These are phyloP conservation scores for Dendrolimus pini DNA, from an alignment of 2,888 invertebrate species.

Conservation along the genomic window DNA sequence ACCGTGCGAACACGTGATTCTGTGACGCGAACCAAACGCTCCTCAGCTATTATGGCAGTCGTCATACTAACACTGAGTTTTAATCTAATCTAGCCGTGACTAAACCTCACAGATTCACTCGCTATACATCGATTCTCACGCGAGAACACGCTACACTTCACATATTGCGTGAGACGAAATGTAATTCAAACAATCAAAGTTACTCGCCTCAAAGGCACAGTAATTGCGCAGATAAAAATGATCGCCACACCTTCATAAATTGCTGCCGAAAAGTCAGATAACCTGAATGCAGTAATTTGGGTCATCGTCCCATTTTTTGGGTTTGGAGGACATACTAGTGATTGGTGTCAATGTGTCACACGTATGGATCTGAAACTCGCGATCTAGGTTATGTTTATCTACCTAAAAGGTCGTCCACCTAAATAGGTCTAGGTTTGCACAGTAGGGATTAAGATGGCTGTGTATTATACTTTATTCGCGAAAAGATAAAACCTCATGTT, in stretches of 20 bases:
- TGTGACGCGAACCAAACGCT: slow-evolving; percentile 43
- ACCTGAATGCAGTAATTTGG: slow-evolving; percentile 52
- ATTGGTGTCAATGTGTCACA: slow-evolving; percentile 40
- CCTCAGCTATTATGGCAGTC: slow-evolving; percentile 37
- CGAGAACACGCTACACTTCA: slow-evolving; percentile 11
- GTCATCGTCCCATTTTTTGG: slow-evolving; percentile 42
- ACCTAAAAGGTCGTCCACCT: slow-evolving; percentile 23
- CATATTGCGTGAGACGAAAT: slow-evolving; percentile 17
- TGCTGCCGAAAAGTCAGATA: slow-evolving; percentile 41
- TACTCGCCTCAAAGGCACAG: neutral
- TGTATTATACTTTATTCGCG: too few relatives aligned
- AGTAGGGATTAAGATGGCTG: neutral
- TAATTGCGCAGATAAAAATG: slow-evolving; percentile 16
- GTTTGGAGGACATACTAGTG: slow-evolving; percentile 31
- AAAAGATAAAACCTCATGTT: too few relatives aligned
- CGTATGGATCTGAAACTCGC: slow-evolving; percentile 17
- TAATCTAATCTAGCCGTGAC: slow-evolving; percentile 41
- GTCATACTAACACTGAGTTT: slow-evolving; percentile 29
- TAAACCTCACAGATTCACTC: slow-evolving; percentile 18
- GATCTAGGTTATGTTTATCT: slow-evolving; percentile 25
- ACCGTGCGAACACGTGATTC: slow-evolving; percentile 58
- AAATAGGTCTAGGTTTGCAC: slow-evolving; percentile 26
- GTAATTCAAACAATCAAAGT: slow-evolving; percentile 12
- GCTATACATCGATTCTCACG: slow-evolving; percentile 30
- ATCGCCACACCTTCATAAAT: slow-evolving; percentile 30